Evolutionary conservation across 1,140 invertebrate species (phyloP).

Genomic region (Zaprionus tsacasi): DNA sequence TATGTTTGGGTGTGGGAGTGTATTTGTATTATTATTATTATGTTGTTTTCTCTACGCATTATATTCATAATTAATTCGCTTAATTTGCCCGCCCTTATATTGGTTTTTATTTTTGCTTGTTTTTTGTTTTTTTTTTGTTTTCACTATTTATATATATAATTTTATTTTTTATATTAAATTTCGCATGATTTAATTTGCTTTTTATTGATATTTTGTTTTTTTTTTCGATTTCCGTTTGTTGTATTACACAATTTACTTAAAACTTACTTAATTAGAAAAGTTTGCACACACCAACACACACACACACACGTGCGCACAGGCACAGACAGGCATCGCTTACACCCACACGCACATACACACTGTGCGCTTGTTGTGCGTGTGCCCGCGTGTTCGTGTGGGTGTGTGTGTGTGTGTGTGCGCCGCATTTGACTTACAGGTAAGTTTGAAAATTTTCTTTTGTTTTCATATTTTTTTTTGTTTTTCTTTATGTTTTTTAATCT

Average conservation of each 20-base stretch:
- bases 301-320: slow-evolving; percentile 16
- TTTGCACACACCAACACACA: slow-evolving; percentile 50
- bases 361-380: slow-evolving; percentile 17
- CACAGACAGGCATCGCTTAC: slow-evolving; percentile 9
- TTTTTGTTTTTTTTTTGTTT: slow-evolving; percentile 53
- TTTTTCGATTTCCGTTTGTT: slow-evolving; percentile 30
- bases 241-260: slow-evolving; percentile 65
- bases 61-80: slow-evolving; percentile 79
- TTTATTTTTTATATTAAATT: slow-evolving; percentile 68
- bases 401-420: slow-evolving; percentile 46
- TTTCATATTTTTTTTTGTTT: slow-evolving; percentile 19
- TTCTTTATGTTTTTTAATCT: slow-evolving; percentile 29
- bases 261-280: slow-evolving; percentile 82
- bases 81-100: slow-evolving; percentile 81
- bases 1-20: slow-evolving; percentile 44
- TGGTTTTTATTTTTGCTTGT: slow-evolving; percentile 58
- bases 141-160: slow-evolving; percentile 77
- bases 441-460: slow-evolving; percentile 53
- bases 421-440: slow-evolving; percentile 77
- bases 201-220: slow-evolving; percentile 72
- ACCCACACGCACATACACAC: no score
- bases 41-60: slow-evolving; percentile 69
- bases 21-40: slow-evolving; percentile 42
- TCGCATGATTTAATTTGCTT: slow-evolving; percentile 70
- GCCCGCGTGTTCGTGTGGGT: neutral